phyloP scores from a whole-genome alignment of 2,113 vertebrate genomes.

The Megaleporinus macrocephalus region DNA sequence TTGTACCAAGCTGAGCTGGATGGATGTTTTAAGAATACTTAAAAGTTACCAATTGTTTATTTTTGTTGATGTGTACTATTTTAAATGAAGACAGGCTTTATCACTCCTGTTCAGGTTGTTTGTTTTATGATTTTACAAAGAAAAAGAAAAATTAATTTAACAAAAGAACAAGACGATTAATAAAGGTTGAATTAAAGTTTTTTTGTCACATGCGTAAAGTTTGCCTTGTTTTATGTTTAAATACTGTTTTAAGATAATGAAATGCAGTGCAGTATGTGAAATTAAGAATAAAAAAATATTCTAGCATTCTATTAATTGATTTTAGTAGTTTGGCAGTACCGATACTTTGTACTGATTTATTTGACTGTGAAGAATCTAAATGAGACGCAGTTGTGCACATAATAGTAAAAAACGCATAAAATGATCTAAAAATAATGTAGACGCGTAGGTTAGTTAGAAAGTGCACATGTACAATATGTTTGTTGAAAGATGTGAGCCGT shows the following conservation, averaged over 20 bases:
- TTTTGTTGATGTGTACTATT: slow-evolving; percentile 76
- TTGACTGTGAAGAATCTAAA: too few relatives aligned
- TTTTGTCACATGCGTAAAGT: slow-evolving; percentile 24
- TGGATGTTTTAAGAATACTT: slow-evolving; percentile 81
- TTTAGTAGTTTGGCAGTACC: too few relatives aligned
- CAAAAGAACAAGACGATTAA: slow-evolving; percentile 81
- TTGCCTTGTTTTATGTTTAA: neutral
- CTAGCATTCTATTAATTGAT: too few relatives aligned
- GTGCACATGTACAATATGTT: too few relatives aligned
- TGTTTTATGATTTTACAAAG: slow-evolving; percentile 80
- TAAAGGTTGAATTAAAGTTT: slow-evolving; percentile 81
- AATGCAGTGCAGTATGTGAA: too few relatives aligned
- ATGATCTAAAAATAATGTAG: too few relatives aligned
- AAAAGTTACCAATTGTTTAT: slow-evolving; percentile 78
- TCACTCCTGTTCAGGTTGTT: slow-evolving; percentile 82
- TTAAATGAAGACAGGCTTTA: slow-evolving; percentile 85
- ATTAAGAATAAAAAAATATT: neutral
- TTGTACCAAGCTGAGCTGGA: slow-evolving; percentile 83
- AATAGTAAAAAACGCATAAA: too few relatives aligned
- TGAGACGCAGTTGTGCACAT: too few relatives aligned
- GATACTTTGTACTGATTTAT: too few relatives aligned
- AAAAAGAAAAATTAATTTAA: slow-evolving; percentile 80
- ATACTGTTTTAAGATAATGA: neutral
- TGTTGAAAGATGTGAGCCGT: too few relatives aligned
- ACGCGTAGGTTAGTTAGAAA: too few relatives aligned